Base-by-base conservation (phyloP, 1,140 invertebrate genomes). In the Teleopsis dalmanni region DNA sequence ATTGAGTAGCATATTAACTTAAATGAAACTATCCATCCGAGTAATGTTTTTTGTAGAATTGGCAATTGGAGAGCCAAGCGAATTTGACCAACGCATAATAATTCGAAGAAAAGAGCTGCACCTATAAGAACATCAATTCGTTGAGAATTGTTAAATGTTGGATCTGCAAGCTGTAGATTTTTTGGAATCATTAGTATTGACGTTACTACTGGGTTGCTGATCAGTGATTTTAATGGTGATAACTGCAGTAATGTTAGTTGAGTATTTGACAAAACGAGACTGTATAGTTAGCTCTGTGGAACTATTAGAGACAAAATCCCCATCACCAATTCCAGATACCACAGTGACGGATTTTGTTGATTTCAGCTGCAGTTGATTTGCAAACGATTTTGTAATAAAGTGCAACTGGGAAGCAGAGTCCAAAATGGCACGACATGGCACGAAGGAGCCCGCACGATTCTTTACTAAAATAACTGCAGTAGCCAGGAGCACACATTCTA, bases 21-120 rank as follows among this genome's bases (percentile, higher is more conserved):
- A 3, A 33, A 34, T 26, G 52, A 47, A 9, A 50, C 52, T 4
- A 50, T 47, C 52, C 48, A 53, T 13, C 47, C 36, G 6, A 50
- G 40, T 19, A 23, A 35, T 1, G 52, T 50, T 26, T 53, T 50
- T 27, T 53, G 48, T 7, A 53, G 29, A 5, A 34, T 40, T 7
- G 42, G 43, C 16, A 29, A 29, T 10, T 33, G 43, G 21, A 27
- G 9, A 14, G 14, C 29, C 21, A 54, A n/a, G 1, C 25, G 35
- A 33, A 50, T 41, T 40, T 47, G 29, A 11, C 47, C 52, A 25
- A 48, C 36, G 3, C 25, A 48, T 18, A 48, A 14, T 14, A 48
- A 25, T 8, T 47, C 34, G 6, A 45, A 25, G 40, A 41, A 49
- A 8, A 38, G 25, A 18, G 35, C 27, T 4, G 43, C 48, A 1